phyloP scores from a whole-genome alignment of 1,140 invertebrate species.

The Trichomalopsis sarcophagae region DNA sequence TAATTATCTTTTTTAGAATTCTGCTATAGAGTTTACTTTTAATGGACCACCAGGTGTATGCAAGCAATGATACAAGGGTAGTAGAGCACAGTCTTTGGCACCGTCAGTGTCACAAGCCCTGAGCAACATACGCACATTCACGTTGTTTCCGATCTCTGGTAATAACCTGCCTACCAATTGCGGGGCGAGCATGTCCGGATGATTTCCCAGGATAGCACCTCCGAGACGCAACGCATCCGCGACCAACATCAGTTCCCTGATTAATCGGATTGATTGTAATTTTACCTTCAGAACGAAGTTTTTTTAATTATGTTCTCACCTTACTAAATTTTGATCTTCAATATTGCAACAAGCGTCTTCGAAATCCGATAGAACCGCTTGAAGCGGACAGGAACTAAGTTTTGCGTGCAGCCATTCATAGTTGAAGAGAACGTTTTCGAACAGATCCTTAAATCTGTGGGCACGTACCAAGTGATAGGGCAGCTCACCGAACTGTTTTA shows the following conservation, averaged over 20 bases:
- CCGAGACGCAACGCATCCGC: slow-evolving; percentile 95
- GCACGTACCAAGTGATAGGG: slow-evolving; percentile 95
- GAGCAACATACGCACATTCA: slow-evolving; percentile 90
- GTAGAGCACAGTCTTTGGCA: slow-evolving; percentile 89
- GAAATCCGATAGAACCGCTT: slow-evolving; percentile 95
- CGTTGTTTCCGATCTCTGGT: slow-evolving; percentile 91
- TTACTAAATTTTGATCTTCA: slow-evolving; percentile 88
- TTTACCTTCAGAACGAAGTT: not conserved
- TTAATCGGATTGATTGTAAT: not conserved
- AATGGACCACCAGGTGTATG: slow-evolving; percentile 98
- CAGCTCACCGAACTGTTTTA: slow-evolving; percentile 90
- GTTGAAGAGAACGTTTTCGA: slow-evolving; percentile 96
- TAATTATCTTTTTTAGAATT: not conserved
- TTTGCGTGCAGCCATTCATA: slow-evolving; percentile 99
- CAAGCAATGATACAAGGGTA: slow-evolving; percentile 95
- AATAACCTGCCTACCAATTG: slow-evolving; percentile 94
- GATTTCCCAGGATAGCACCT: slow-evolving; percentile 90
- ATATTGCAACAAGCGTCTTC: slow-evolving; percentile 94
- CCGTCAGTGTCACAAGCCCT: slow-evolving; percentile 93
- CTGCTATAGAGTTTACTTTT: slow-evolving; percentile 78
- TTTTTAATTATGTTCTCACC: slow-evolving; percentile 69
- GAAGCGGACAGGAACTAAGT: slow-evolving; percentile 94
- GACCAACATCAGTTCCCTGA: slow-evolving; percentile 92
- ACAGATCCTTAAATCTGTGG: slow-evolving; percentile 93
- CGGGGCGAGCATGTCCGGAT: slow-evolving; percentile 96